phyloP scores from a whole-genome alignment of 2,888 invertebrate genomes.

The Cheilosia vernalis region DNA sequence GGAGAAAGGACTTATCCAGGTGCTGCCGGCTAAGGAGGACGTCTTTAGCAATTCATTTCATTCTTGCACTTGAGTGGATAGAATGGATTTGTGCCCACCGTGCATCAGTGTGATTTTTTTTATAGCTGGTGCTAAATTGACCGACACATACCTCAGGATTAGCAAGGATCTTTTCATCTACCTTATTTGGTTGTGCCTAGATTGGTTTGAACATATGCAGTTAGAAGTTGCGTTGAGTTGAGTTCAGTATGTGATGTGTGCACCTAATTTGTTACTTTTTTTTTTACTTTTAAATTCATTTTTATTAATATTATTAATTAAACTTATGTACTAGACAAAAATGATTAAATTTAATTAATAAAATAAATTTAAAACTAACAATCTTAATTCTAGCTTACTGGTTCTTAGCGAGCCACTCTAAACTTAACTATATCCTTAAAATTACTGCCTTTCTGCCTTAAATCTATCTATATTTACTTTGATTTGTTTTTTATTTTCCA shows the following conservation, averaged over 20 bases:
- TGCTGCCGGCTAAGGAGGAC: conserved; percentile 26
- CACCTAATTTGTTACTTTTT: not conserved
- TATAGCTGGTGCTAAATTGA: conserved; percentile 52
- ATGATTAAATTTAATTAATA: too few relatives aligned
- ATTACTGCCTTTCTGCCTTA: too few relatives aligned
- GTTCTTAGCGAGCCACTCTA: too few relatives aligned
- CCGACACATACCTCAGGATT: conserved; percentile 39
- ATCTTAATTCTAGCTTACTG: too few relatives aligned
- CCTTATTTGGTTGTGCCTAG: conserved; percentile 8
- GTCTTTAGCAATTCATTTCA: conserved; percentile 61
- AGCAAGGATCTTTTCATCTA: conserved; percentile 41
- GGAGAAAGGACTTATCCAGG: conserved; percentile 9
- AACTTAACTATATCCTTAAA: too few relatives aligned
- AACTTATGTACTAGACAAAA: too few relatives aligned
- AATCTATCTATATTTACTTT: too few relatives aligned
- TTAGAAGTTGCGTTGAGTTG: not conserved
- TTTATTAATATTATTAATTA: too few relatives aligned
- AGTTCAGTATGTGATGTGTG: conserved; percentile 7
- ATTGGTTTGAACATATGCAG: not conserved
- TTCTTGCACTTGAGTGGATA: conserved; percentile 59
- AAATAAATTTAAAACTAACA: too few relatives aligned
- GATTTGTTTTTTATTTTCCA: too few relatives aligned
- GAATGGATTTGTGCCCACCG: conserved; percentile 47
- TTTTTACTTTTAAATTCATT: too few relatives aligned
- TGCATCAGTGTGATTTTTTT: conserved; percentile 11